These are phyloP conservation scores for Zosterops pallidus DNA, from an alignment of 2,113 vertebrate genomes.

Conservation along the genomic window DNA sequence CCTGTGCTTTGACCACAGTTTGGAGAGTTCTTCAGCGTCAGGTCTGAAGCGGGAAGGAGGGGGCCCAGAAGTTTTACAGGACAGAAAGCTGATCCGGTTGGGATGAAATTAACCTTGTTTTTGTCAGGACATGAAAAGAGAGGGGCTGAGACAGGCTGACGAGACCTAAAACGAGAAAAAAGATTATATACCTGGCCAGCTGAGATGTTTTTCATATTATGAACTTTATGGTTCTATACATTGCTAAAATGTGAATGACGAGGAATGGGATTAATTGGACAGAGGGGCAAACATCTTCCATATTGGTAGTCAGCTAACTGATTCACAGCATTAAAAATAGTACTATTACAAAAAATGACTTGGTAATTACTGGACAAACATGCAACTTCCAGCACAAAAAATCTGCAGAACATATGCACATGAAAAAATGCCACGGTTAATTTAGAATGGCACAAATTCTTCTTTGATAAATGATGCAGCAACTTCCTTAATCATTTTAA, in stretches of 20 bases:
- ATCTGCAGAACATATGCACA: not conserved
- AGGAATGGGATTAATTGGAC: slow-evolving; percentile 68
- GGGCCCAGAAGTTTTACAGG: slow-evolving; percentile 91
- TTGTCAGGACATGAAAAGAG: slow-evolving; percentile 99
- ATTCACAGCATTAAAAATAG: slow-evolving; percentile 67
- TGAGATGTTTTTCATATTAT: not conserved
- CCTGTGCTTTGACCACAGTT: slow-evolving; percentile 71
- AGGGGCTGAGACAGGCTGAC: slow-evolving; percentile 84
- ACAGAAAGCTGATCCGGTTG: slow-evolving; percentile 97
- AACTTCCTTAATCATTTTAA: not conserved
- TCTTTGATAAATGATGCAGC: not conserved
- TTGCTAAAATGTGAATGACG: slow-evolving; percentile 71
- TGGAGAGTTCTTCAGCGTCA: slow-evolving; percentile 78
- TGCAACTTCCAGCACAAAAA: slow-evolving; percentile 25
- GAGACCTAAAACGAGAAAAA: slow-evolving; percentile 80
- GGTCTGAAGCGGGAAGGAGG: slow-evolving; percentile 76
- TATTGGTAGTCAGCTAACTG: slow-evolving; percentile 75
- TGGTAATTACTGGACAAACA: slow-evolving; percentile 10
- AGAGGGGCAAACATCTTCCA: slow-evolving; percentile 81
- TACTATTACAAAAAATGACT: slow-evolving; percentile 39
- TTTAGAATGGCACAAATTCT: slow-evolving; percentile 1
- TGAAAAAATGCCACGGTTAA: not conserved
- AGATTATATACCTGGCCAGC: not conserved
- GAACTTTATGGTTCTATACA: slow-evolving; percentile 34
- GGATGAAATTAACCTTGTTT: slow-evolving; percentile 99